Percentiles rank a stretch among this genome's conserved stretches.
These are phyloP conservation scores for Octodon degus DNA, from an alignment of 2,113 vertebrate genomes.

Conservation along the genomic window DNA sequence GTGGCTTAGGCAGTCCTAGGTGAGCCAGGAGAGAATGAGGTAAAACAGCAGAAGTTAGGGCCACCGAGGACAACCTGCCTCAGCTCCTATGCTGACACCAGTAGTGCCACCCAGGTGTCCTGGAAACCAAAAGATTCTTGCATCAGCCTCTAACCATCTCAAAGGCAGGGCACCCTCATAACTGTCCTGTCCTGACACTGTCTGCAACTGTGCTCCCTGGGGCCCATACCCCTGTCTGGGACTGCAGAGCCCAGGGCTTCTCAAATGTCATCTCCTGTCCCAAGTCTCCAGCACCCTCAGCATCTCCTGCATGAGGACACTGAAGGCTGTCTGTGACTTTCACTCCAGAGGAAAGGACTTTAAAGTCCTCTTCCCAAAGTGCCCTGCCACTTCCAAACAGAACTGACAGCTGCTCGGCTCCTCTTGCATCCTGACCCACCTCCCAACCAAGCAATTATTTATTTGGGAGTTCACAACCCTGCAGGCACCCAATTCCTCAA, in stretches of 20 bases:
- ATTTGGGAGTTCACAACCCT: not conserved
- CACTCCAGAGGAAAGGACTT: not conserved
- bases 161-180: not conserved
- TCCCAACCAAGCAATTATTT: not conserved
- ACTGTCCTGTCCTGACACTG: not conserved
- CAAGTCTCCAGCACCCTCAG: not conserved
- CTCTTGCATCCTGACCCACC: not conserved
- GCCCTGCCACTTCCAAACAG: not conserved
- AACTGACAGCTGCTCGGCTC: not conserved
- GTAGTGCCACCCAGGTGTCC: not conserved
- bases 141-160: not conserved
- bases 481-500: not conserved
- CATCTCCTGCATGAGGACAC: not conserved
- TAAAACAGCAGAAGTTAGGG: not conserved
- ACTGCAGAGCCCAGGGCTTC: not conserved
- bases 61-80: not conserved
- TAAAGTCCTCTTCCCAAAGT: not conserved
- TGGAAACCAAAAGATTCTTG: not conserved
- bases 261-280: not conserved
- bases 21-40: not conserved
- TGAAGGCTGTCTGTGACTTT: not conserved
- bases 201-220: not conserved
- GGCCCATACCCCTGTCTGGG: not conserved
- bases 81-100: not conserved
- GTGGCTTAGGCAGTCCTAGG: not conserved